phyloP scores from a whole-genome alignment of 2,888 invertebrate species.

The Empis stercorea region DNA sequence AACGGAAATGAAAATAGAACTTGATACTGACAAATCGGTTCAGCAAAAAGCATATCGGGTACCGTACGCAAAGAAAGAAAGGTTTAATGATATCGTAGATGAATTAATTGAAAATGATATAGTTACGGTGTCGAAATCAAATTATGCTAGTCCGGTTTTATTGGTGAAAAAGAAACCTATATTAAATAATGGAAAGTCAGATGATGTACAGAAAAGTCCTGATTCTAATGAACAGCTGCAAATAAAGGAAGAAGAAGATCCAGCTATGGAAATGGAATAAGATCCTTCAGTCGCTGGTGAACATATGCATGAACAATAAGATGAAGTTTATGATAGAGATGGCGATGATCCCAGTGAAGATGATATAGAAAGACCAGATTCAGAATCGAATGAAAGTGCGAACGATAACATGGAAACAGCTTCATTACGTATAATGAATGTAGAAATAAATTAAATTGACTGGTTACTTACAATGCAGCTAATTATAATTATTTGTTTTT shows the following conservation, averaged over 20 bases:
- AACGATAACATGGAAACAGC: no score
- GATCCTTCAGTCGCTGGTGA: constrained; percentile 25
- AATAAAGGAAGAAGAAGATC: constrained; percentile 13
- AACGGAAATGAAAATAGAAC: no score
- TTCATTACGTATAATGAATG: no score
- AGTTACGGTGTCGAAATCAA: no score
- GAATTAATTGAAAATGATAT: no score
- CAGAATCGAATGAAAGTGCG: constrained; percentile 13
- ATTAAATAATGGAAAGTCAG: constrained; percentile 15
- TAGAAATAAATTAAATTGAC: no score
- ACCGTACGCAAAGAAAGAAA: no score
- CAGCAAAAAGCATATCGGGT: no score
- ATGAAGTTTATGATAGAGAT: constrained; percentile 21
- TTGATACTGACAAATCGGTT: no score
- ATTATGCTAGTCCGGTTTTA: constrained; percentile 14
- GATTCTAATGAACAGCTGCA: constrained; percentile 17
- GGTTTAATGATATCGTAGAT: no score
- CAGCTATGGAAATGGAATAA: constrained; percentile 26
- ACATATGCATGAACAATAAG: constrained; percentile 10
- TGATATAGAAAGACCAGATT: background rate
- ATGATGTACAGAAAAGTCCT: constrained; percentile 14
- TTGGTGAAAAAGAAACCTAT: constrained; percentile 15
- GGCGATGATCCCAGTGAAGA: constrained; percentile 13
- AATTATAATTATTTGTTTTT: no score
- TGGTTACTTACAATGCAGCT: no score